Base-by-base conservation (phyloP, 2,888 invertebrate genomes). In the Rosalia funebris region DNA sequence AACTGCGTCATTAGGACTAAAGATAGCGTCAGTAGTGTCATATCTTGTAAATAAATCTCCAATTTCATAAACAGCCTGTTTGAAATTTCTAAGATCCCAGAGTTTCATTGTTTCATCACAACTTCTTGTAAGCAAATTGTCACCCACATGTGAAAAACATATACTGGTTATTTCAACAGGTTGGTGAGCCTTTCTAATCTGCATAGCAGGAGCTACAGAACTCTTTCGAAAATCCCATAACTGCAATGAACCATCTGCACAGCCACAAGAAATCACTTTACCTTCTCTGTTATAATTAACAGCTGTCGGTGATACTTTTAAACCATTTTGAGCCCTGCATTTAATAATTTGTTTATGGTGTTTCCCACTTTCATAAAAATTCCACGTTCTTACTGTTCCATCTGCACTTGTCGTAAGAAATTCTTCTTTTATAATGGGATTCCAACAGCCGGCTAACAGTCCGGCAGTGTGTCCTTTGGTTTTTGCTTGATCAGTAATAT, bases 381-480 rank as follows among this genome's bases (percentile, higher is more conserved):
- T 88, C 99, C 99, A 99, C 10, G 98, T 82, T 1, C 98, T 85
- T 0, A 97, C 87, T 0, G 98, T 97, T 0, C 96, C 93, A 77
- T 99, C 99, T 74, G 93, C 89, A 0, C 96, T 91, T 71, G 95
- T 93, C 0, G 99, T 99, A 71, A 98, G 83, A 81, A 99, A 99
- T 79, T 98, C 96, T 68, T 95, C 93, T 60, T 90, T 89, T 1
- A 88, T 86, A 67, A 91, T 89, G 0, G 98, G 98, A 83, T 98
- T 95, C 96, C 98, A 99, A 76, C 91, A 52, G 0, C 98, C 94
- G 52, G 90, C 87, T 73, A 95, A 95, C 2, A 99, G 81, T 20
- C 94, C 89, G 0, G 97, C 95, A 0, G 94, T 92, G 79, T 99
- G 99, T 0, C 99, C 98, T 68, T 81, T 96, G 0, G 97, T 97